Conservation (phyloP, 2,113 vertebrate genomes). For the Ceuthmochares aereus region DNA sequence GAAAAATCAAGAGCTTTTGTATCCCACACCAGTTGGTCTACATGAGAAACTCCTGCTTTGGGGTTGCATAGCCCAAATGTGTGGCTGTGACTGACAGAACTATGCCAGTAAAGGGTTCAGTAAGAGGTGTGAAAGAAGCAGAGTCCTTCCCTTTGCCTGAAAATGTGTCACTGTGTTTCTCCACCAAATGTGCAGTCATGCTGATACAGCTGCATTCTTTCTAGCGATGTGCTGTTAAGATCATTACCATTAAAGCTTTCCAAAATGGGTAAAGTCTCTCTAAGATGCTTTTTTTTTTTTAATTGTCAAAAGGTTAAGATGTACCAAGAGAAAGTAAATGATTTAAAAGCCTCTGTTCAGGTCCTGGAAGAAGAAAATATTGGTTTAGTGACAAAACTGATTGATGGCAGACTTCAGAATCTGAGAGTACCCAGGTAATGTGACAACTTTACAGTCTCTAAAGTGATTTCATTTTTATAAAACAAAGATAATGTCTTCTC, state of each 20-base stretch:
- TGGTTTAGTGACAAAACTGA: conserved; percentile 71
- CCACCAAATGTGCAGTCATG: background rate
- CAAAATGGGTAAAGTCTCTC: background rate
- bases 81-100: background rate
- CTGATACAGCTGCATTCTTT: background rate
- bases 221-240: background rate
- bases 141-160: background rate
- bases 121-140: background rate
- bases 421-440: conserved; percentile 75
- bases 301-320: conserved; percentile 70
- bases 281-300: background rate
- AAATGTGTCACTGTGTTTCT: background rate
- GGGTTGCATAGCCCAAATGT: background rate
- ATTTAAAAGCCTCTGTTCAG: conserved; percentile 71
- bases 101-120: background rate
- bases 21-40: background rate
- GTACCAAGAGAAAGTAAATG: conserved; percentile 71
- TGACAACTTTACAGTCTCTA: background rate
- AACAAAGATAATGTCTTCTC: background rate
- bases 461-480: background rate
- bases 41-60: background rate
- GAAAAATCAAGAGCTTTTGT: background rate
- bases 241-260: background rate
- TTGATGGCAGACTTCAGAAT: conserved; percentile 71
- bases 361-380: conserved; percentile 82